Conservation (phyloP, 2,888 invertebrate species). For the Pristionchus exspectatus region DNA sequence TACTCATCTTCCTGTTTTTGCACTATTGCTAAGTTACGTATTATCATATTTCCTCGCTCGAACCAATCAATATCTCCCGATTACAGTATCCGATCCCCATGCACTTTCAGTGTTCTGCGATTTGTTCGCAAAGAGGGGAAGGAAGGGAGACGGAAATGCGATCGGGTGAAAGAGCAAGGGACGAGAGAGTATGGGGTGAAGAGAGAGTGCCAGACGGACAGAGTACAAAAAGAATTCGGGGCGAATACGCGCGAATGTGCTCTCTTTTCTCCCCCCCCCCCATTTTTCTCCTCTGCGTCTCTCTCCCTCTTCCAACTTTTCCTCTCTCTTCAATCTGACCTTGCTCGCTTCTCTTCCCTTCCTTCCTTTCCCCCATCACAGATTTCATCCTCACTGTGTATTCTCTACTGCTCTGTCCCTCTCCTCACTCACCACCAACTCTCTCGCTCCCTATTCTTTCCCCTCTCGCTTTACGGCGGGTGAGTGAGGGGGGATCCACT, state of each 20-base stretch:
- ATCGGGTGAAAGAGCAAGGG: conserved; percentile 22
- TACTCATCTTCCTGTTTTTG: background rate
- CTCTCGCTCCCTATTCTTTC: background rate
- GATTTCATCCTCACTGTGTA: conserved; percentile 49
- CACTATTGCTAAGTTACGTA: background rate
- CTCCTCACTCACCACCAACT: background rate
- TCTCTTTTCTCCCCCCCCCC: conserved; percentile 12
- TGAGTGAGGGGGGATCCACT: background rate
- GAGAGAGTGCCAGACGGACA: conserved; percentile 51
- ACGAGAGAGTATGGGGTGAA: background rate
- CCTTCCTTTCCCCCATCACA: conserved; percentile 21
- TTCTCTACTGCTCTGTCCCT: conserved; percentile 6
- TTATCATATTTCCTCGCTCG: background rate
- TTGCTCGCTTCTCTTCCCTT: conserved; percentile 2
- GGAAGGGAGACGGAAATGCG: conserved; percentile 5
- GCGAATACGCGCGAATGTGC: conserved; percentile 43
- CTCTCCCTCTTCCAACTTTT: background rate
- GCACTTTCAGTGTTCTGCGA: conserved; percentile 34
- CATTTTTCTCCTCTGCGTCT: conserved; percentile 35
- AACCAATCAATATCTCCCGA: background rate
- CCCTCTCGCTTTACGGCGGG: conserved; percentile 2
- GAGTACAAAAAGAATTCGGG: conserved; percentile 7
- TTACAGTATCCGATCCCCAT: background rate
- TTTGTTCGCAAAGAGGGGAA: conserved; percentile 9
- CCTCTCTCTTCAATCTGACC: conserved; percentile 22